Base-by-base conservation (phyloP, 1,140 invertebrate species). In the Eriocheir sinensis region DNA sequence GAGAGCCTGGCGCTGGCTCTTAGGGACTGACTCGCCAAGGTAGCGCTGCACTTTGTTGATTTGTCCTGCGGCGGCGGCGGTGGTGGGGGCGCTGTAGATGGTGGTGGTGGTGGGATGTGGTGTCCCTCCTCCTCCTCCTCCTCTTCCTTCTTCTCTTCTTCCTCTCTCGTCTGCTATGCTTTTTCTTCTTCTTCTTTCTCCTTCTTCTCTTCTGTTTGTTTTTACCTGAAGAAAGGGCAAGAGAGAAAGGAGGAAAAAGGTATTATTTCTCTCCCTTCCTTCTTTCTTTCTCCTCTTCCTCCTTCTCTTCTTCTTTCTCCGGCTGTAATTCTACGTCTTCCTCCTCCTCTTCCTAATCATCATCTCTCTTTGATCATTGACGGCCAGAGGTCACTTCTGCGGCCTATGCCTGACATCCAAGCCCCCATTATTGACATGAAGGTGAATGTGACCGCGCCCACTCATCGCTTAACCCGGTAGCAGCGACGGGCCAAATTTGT, bases 21-120 rank as follows among this genome's bases (percentile, higher is more conserved):
- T 92, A 21, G 90, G 90, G 3, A 92, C 36, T 2, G n/a, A 72
- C 12, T 92, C 21, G 30, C 90, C 90, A 6, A 92, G 12, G 36
- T 92, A 92, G 6, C 81, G 72, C 41, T 92, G 90, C 3, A 92
- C 27, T 8, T 40, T 34, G 6, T 27, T 21, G 30, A 81, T 15
- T 21, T 81, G 90, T 21, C 6, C 1, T 32, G 6, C 30, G 15
- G 72, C 30, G 17, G 40, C 27, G 36, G 30, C 41, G 3, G 41
- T 32, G 9, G 60, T 15, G 32, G 60, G 44, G 44, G 41, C 41
- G 9, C 34, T 32, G n/a, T n/a, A n/a, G n/a, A n/a, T n/a, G n/a
- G n/a, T n/a, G n/a, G n/a, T n/a, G n/a, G n/a, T n/a, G n/a, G n/a
- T n/a, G n/a, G n/a, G n/a, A n/a, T n/a, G n/a, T n/a, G n/a, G n/a